Base-by-base conservation (phyloP, 2,888 invertebrate species). In the Azorinus chamasolen region DNA sequence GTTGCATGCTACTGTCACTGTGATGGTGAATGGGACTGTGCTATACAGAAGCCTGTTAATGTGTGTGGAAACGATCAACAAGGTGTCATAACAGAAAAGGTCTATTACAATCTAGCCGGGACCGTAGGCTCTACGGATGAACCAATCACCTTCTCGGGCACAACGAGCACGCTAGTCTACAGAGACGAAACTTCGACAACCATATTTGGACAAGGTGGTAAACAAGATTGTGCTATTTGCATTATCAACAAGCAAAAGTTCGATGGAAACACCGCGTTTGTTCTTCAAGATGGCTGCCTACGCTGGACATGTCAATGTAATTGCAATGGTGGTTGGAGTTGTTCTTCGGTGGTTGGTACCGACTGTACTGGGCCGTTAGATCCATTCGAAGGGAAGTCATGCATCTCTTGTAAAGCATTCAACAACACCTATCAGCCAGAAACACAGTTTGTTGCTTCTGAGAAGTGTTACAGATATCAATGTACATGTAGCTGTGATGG, bases 21-120 rank as follows among this genome's bases (percentile, higher is more conserved):
- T 76, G 84, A 88, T 46, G 90, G 90, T 0, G 76, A 79, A 10
- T 89, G 89, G 89, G 75, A 86, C 43, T 90, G 90, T 64, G 89
- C 89, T 0, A 27, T 32, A 10, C 81, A 81, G 51, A 27, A 24
- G 16, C 81, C 81, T 1, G 20, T 54, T 22, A 61, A 65, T 24
- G 25, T 45, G 18, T 70, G 64, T 39, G 18, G 41, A 0, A 46
- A 46, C 41, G n/a, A 20, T 14, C 10, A 16, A 5, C 24, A 37
- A 24, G 41, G 24, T 8, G 18, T 32, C 5, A 10, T 32, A 18
- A 22, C 5, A 37, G 22, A 25, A 12, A 18, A n/a, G 18, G 22
- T 45, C 16, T 25, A 20, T 25, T n/a, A 32, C 14, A 45, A 18
- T 45, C 20, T 79, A 74, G 32, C 32, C 32, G 32, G 32, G 10